These are phyloP conservation scores for Gymnoscopelus braueri DNA, from an alignment of 2,797 vertebrate genomes.

Conservation along the genomic window DNA sequence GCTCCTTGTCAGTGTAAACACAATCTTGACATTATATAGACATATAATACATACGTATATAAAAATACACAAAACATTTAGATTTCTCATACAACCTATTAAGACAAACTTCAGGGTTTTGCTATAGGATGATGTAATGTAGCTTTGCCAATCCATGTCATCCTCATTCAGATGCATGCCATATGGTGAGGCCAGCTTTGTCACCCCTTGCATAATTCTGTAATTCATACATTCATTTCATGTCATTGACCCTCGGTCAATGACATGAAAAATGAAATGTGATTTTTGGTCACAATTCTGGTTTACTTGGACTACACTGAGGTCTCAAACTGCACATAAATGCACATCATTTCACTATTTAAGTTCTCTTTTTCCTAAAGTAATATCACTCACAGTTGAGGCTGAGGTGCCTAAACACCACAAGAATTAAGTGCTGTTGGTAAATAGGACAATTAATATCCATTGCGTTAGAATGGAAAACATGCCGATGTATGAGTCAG, in stretches of 20 bases:
- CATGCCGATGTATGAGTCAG: conserved; percentile 32
- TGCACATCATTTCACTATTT: conserved; percentile 1
- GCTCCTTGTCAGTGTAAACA: conserved; percentile 65
- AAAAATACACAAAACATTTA: conserved; percentile 67
- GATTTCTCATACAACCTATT: conserved; percentile 24
- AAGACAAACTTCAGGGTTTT: conserved; percentile 55
- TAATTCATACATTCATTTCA: background rate
- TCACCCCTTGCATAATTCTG: conserved; percentile 1
- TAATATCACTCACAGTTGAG: conserved; percentile 34
- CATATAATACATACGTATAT: conserved; percentile 51
- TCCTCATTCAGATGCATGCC: conserved; percentile 3
- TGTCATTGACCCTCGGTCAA: background rate
- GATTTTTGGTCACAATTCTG: conserved; percentile 3
- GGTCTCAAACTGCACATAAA: conserved; percentile 3
- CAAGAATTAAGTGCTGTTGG: conserved; percentile 17
- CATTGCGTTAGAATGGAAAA: conserved; percentile 29
- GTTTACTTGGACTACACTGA: conserved; percentile 2
- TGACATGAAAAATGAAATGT: background rate
- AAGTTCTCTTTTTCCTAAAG: conserved; percentile 7
- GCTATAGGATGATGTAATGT: conserved; percentile 37
- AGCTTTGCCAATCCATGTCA: conserved; percentile 3
- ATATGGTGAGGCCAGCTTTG: background rate
- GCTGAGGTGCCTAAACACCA: conserved; percentile 35
- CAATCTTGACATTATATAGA: conserved; percentile 53
- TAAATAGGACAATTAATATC: conserved; percentile 27